Percentiles rank a stretch among this genome's conserved stretches.
phyloP scores from a whole-genome alignment of 2,888 invertebrate species.

The Orchestes rusci region DNA sequence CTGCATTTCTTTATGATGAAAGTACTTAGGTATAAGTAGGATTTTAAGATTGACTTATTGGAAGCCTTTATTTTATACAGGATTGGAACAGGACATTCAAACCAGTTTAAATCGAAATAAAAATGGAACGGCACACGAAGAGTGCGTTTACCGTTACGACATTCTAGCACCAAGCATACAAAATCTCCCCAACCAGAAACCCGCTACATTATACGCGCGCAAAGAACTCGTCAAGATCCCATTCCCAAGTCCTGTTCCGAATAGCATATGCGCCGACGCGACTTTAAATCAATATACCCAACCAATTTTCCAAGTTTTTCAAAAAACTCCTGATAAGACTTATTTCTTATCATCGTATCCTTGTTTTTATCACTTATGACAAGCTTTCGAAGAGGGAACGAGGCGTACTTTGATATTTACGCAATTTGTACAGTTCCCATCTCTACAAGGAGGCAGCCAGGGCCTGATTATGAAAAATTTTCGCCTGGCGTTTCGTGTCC shows the following conservation, averaged over 20 bases:
- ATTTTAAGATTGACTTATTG: too few relatives aligned
- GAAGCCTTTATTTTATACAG: too few relatives aligned
- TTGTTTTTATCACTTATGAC: constrained; percentile 10
- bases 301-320: constrained; percentile 14
- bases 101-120: too few relatives aligned
- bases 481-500: too few relatives aligned
- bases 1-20: too few relatives aligned
- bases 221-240: constrained; percentile 19
- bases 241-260: constrained; percentile 35
- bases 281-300: too few relatives aligned
- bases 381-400: constrained; percentile 11
- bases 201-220: constrained; percentile 8
- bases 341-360: constrained; percentile 6
- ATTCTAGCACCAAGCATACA: too few relatives aligned
- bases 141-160: too few relatives aligned
- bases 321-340: constrained; percentile 7
- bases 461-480: too few relatives aligned
- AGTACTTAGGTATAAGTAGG: too few relatives aligned
- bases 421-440: constrained; percentile 20
- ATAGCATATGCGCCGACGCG: constrained; percentile 28
- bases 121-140: too few relatives aligned
- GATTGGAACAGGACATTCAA: too few relatives aligned
- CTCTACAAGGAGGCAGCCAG: constrained; percentile 21
- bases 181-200: constrained; percentile 10
- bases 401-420: constrained; percentile 20